These are phyloP conservation scores for Paramormyrops kingsleyae DNA, from an alignment of 2,113 vertebrate genomes.

Conservation along the genomic window DNA sequence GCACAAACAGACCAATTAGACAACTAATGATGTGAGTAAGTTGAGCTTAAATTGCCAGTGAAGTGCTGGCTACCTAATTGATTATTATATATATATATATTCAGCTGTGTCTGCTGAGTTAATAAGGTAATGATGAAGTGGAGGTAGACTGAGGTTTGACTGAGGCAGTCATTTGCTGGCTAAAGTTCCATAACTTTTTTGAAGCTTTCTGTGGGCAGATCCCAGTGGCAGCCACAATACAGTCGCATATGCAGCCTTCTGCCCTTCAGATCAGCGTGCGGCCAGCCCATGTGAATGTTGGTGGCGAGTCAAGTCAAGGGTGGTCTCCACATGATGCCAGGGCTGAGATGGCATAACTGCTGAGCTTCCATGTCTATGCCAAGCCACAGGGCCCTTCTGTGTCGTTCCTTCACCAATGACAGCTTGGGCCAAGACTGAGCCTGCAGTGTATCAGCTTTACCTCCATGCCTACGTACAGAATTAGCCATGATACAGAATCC, in stretches of 20 bases:
- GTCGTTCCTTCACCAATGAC: neutral
- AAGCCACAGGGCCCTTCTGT: neutral
- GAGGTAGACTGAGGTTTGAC: neutral
- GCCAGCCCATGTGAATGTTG: neutral
- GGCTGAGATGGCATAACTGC: neutral
- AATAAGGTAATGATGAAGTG: neutral
- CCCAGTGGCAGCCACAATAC: neutral
- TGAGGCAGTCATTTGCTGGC: neutral
- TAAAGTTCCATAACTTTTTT: neutral
- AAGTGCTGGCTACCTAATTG: neutral
- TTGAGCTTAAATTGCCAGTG: neutral
- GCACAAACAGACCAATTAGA: neutral
- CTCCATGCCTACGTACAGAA: conserved; percentile 24
- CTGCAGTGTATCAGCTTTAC: neutral
- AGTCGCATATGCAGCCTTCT: neutral
- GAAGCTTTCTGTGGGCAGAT: neutral
- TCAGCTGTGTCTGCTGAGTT: neutral
- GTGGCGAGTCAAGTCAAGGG: neutral
- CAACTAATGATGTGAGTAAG: neutral
- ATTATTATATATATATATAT: neutral
- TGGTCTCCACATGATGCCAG: neutral
- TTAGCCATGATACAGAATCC: conserved; percentile 14
- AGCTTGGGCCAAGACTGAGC: neutral
- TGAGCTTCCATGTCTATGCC: neutral
- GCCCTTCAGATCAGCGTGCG: neutral